phyloP scores from a whole-genome alignment of 2,113 vertebrate genomes.

The Chamaetylas fuelleborni region DNA sequence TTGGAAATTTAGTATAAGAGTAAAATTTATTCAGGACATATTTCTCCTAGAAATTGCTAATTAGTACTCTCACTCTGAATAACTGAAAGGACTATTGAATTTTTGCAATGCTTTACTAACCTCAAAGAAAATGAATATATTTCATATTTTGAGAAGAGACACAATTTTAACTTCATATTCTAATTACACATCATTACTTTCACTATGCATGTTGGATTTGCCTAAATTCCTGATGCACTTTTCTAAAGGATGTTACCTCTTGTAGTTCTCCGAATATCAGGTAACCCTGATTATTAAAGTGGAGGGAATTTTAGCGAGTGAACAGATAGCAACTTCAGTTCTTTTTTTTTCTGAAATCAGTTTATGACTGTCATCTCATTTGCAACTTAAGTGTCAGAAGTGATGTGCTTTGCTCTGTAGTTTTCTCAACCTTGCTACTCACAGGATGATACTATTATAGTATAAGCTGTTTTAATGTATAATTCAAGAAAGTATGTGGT shows the following conservation, averaged over 20 bases:
- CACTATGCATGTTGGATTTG: not conserved
- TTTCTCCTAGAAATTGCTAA: not conserved
- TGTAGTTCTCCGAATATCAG: not conserved
- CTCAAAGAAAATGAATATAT: not conserved
- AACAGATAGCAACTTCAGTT: not conserved
- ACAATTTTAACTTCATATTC: not conserved
- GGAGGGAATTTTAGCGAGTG: not conserved
- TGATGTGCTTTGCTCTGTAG: slow-evolving; percentile 35
- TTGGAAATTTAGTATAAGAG: not conserved
- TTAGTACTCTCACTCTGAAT: not conserved
- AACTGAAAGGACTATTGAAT: not conserved
- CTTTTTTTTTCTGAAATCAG: slow-evolving; percentile 19
- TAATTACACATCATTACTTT: not conserved
- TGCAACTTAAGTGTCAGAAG: slow-evolving; percentile 39
- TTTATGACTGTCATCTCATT: slow-evolving; percentile 47
- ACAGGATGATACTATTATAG: slow-evolving; percentile 34
- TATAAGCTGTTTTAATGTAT: slow-evolving; percentile 62
- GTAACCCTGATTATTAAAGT: slow-evolving; percentile 48
- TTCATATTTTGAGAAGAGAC: not conserved
- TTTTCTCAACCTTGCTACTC: slow-evolving; percentile 32
- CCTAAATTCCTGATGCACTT: not conserved
- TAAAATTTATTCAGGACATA: not conserved
- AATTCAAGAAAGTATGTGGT: slow-evolving; percentile 20
- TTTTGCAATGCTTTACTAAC: not conserved
- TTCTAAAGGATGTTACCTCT: not conserved